Conservation (phyloP, 1,140 invertebrate species). For the Cydia fagiglandana region DNA sequence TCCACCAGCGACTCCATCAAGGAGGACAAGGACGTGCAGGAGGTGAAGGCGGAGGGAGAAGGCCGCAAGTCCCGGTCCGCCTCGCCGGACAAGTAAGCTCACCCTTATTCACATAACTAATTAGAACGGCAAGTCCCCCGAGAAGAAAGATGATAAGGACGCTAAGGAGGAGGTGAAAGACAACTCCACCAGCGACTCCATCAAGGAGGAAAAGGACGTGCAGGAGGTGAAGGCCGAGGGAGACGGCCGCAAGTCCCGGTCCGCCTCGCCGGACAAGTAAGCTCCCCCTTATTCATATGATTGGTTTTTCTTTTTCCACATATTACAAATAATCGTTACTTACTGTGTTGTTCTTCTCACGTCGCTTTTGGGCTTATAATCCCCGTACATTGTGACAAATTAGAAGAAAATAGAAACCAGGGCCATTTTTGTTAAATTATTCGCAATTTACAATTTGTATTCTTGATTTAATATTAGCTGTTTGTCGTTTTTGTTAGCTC, state of each 20-base stretch:
- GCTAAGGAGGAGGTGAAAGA: conserved; percentile 55
- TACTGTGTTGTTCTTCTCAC: no score
- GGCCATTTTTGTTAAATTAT: no score
- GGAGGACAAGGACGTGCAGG: conserved; percentile 39
- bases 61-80: conserved; percentile 63
- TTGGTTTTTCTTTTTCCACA: no score
- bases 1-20: conserved; percentile 39
- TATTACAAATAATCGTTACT: no score
- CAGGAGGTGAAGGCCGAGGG: conserved; percentile 39
- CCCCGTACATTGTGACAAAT: no score
- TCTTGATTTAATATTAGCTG: no score
- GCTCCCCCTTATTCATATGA: conserved; percentile 24
- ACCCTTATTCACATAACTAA: conserved; percentile 14
- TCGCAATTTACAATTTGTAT: no score
- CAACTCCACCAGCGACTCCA: conserved; percentile 44
- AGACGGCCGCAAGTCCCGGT: conserved; percentile 59
- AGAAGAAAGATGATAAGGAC: conserved; percentile 68
- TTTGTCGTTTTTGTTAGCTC: no score
- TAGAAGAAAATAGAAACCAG: no score
- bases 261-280: conserved; percentile 65
- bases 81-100: conserved; percentile 60
- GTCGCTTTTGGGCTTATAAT: no score
- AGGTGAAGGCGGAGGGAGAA: conserved; percentile 36
- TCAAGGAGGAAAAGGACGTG: conserved; percentile 33
- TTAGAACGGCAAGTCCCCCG: conserved; percentile 58